These are phyloP conservation scores for Ophthalmotilapia sp. DNA, from an alignment of 2,113 vertebrate species.

Conservation along the genomic window DNA sequence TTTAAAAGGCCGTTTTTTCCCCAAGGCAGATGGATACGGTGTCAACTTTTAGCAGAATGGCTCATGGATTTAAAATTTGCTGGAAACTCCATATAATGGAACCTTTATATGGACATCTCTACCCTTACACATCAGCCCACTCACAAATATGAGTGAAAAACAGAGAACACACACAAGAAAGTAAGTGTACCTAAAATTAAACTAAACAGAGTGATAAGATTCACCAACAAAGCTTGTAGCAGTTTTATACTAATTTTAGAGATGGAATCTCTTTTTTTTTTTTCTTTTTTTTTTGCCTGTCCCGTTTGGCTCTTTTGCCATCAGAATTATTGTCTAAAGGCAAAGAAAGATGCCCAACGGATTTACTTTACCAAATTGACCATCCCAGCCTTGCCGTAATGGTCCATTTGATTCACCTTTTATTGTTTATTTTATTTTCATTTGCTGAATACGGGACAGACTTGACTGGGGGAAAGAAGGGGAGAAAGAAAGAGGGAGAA, in stretches of 20 bases:
- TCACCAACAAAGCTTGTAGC: background rate
- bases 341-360: too few relatives aligned
- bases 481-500: too few relatives aligned
- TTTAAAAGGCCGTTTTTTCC: background rate
- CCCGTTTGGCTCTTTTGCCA: too few relatives aligned
- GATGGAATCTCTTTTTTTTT: background rate
- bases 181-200: background rate
- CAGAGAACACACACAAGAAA: too few relatives aligned
- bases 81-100: background rate
- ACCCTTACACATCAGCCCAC: background rate
- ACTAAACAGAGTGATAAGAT: background rate
- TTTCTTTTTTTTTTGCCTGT: accelerated
- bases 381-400: too few relatives aligned
- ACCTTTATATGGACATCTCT: background rate
- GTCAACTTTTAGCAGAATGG: background rate
- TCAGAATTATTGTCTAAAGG: too few relatives aligned
- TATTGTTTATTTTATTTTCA: too few relatives aligned
- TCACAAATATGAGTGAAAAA: background rate
- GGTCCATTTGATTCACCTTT: too few relatives aligned
- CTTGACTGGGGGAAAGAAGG: too few relatives aligned
- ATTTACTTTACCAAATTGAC: too few relatives aligned
- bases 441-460: too few relatives aligned
- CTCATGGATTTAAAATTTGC: background rate
- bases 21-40: accelerated
- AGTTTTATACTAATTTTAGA: background rate